Base-by-base conservation (phyloP, 2,888 invertebrate genomes). In the Lydus trimaculatus region DNA sequence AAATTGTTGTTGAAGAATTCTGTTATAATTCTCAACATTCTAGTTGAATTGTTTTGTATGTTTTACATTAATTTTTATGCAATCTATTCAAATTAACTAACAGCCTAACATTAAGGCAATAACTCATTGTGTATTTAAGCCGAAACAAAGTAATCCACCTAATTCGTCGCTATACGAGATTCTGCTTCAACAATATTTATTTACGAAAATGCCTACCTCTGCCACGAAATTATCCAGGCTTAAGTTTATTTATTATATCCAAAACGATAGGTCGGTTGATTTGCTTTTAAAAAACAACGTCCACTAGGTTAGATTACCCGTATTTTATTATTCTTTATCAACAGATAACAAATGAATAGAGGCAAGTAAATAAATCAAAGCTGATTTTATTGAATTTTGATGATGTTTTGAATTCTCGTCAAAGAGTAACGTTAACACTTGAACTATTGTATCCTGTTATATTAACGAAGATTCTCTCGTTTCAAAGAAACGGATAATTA, bases 61-160 rank as follows among this genome's bases (percentile, higher is more conserved):
- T 36, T 13, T 39, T 43, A 43, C 8, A 56, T 56, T 56, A 48
- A 20, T 56, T 56, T 56, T 56, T 56, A 23, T 56, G 15, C 56
- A 61, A 61, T 36, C 61, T 36, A 23, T 36, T 61, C 36, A 61
- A 33, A 39, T 36, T 33, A 36, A 61, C 61, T 36, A 36, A 33
- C 8, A 61, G 56, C 31, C 61, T 61, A 56, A 48, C 59, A 64
- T 20, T n/a, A 43, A 15, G 28, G 72, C 73, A 66, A 77, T 77
- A 76, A 75, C 68, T 77, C 76, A 77, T 69, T 69, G 74, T 74
- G 72, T 69, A 74, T 76, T 74, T 74, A 75, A 77, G 73, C 77
- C 71, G 69, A 72, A 66, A 74, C 75, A 74, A 73, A 76, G 71
- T 73, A 76, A 77, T 77, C 75, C 73, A 72, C 72, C 75, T 73